Evolutionary conservation across 2,888 invertebrate genomes (phyloP), one percentile per base, ranked within the genome.

Genomic region (Dilophus febrilis): DNA sequence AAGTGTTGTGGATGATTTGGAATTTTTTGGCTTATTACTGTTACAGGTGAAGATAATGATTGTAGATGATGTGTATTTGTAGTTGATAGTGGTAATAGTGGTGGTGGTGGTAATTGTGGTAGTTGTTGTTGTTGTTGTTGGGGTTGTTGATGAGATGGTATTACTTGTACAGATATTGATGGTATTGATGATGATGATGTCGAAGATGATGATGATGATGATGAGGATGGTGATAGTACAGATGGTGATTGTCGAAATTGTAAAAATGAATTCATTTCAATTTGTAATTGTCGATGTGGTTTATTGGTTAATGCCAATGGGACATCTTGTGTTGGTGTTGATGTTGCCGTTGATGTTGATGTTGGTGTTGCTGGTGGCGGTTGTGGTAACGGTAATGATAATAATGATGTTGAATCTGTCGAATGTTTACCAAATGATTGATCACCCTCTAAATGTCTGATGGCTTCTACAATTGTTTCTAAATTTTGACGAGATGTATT

Each of bases 381-480:
- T n/a, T n/a, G n/a, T 45, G 57, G 53, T 38, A 58, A 55, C 44
- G 59, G 11, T 29, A n/a, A 29, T 29, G 11, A 29, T 3, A 29
- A 14, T 64, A 55, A n/a, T n/a, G n/a, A n/a, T n/a, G n/a, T n/a
- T n/a, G n/a, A n/a, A n/a, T 49, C 30, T n/a, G n/a, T n/a, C 72
- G 48, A 10, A 39, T 67, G 51, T 75, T 79, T 52, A 88, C 79
- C 75, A 64, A 92, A 91, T 56, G 91, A 66, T 60, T 90, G 88
- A 59, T 92, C 94, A 31, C 95, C 95, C 60, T 98, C 97, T 49
- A 98, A 67, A 59, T 97, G 95, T 30, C 94, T 78, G 54, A 98
- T 97, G 41, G 98, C 98, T 62, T 97, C 95, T 30, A 97, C 92
- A 49, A 98, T 95, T 12, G 95, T 95, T 64, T 97, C 94, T 51